Base-by-base conservation (phyloP, 2,888 invertebrate genomes). In the Ganaspis brasiliensis region DNA sequence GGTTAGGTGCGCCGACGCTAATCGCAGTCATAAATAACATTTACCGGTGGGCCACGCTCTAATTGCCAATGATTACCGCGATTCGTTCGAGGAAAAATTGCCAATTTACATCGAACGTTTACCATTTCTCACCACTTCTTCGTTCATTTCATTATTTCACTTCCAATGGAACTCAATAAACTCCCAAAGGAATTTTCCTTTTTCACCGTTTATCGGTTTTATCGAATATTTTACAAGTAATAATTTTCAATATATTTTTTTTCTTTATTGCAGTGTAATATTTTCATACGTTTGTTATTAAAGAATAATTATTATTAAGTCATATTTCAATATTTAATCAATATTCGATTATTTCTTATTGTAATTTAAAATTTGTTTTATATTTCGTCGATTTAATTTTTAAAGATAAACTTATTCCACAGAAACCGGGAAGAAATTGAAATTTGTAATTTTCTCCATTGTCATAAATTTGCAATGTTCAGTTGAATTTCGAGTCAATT, bases 21-120 rank as follows among this genome's bases (percentile, higher is more conserved):
- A 90, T 90, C 85, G 85, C 75, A 81, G 83, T 84, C 87, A 87
- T 90, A 90, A 91, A 90, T 90, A 90, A 87, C 85, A 87, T 87
- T 89, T 89, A 88, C 87, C 85, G 85, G 81, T 73, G 80, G 82
- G 75, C 80, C 74, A 79, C 78, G 80, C 81, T 86, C 87, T 90
- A 90, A 91, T 90, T 89, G 90, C 87, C 87, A 84, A 88, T 89
- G 87, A 90, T 90, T 89, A 88, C 84, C 84, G 81, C 82, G 67
- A 76, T 40, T 49, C 56, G 73, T 12, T 73, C n/a, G 72, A 45
- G 70, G 81, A 85, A 86, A 85, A 86, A 85, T 85, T 84, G 84
- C 81, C 84, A 84, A 84, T 85, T 86, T 82, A 77, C 82, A 84
- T 86, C 81, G 83, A 85, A 81, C 75, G 76, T 75, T 77, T 70